phyloP scores from a whole-genome alignment of 2,113 vertebrate genomes.

The Stomatorhinus ivindoensis region DNA sequence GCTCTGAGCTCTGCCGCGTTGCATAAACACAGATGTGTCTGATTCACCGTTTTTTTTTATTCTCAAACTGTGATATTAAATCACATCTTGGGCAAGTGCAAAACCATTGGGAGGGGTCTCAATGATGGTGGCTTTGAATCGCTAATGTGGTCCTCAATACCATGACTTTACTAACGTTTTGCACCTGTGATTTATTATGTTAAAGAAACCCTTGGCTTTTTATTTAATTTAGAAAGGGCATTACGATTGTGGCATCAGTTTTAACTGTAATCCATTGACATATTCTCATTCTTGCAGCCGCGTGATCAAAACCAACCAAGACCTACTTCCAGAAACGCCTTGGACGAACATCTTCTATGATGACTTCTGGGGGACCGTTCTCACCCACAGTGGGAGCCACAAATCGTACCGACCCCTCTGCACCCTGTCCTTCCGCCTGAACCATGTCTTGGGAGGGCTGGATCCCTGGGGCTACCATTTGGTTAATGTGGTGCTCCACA shows the following conservation, averaged over 20 bases:
- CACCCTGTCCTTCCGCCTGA: conserved; percentile 89
- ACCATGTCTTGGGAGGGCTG: conserved; percentile 76
- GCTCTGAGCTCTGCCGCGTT: neutral
- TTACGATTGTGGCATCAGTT: neutral
- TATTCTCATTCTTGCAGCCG: conserved; percentile 59
- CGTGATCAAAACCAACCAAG: conserved; percentile 96
- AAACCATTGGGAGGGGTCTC: neutral
- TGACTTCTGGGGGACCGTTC: conserved; percentile 95
- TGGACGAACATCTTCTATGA: conserved; percentile 92
- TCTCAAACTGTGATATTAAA: neutral
- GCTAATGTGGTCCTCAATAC: neutral
- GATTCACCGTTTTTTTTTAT: neutral
- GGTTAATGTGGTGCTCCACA: conserved; percentile 80
- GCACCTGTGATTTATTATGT: neutral
- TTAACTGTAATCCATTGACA: neutral
- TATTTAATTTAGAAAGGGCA: neutral
- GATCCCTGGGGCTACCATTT: conserved; percentile 88
- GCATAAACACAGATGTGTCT: neutral
- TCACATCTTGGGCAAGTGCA: neutral
- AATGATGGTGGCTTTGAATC: neutral
- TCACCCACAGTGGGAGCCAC: conserved; percentile 95
- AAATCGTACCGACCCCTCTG: conserved; percentile 94
- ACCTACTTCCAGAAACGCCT: conserved; percentile 85
- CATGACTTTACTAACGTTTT: neutral
- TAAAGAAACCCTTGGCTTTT: neutral